phyloP scores from a whole-genome alignment of 2,888 invertebrate species.

The Drosophila anomalata region DNA sequence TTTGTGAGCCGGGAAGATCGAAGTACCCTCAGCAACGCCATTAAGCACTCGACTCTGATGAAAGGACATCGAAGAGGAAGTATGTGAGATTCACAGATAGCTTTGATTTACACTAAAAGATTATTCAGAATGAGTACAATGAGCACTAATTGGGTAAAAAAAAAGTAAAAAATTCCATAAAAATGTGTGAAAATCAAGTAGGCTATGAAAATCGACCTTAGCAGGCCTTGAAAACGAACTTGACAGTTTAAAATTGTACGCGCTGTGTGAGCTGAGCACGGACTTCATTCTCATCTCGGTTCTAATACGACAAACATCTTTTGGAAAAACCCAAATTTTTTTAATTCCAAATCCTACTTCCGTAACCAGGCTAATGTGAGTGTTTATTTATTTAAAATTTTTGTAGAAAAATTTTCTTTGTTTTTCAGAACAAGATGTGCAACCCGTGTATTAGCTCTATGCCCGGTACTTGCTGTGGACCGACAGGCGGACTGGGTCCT shows the following conservation, averaged over 20 bases:
- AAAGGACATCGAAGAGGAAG: conserved; percentile 59
- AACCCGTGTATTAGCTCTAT: conserved; percentile 65
- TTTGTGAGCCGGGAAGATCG: conserved; percentile 1
- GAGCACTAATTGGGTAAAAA: no score
- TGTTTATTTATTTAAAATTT: neutral
- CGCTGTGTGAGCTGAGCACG: accelerated
- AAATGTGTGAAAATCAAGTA: neutral
- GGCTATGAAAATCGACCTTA: neutral
- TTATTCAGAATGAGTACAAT: neutral
- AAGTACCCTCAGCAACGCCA: conserved; percentile 30
- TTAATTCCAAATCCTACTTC: conserved; percentile 55
- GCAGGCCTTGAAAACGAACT: conserved; percentile 15
- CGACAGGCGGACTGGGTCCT: conserved; percentile 68
- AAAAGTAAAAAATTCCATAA: no score
- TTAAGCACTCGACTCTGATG: conserved; percentile 44
- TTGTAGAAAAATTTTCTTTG: conserved; percentile 5
- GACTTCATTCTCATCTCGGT: conserved; percentile 41
- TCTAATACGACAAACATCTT: conserved; percentile 46
- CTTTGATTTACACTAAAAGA: neutral
- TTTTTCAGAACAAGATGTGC: conserved; percentile 51
- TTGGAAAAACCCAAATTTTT: conserved; percentile 28
- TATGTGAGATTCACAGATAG: conserved; percentile 52
- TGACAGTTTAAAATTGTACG: neutral
- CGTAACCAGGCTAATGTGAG: conserved; percentile 61
- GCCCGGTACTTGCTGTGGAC: conserved; percentile 70